phyloP scores from a whole-genome alignment of 2,888 invertebrate species.

The Dione juno region DNA sequence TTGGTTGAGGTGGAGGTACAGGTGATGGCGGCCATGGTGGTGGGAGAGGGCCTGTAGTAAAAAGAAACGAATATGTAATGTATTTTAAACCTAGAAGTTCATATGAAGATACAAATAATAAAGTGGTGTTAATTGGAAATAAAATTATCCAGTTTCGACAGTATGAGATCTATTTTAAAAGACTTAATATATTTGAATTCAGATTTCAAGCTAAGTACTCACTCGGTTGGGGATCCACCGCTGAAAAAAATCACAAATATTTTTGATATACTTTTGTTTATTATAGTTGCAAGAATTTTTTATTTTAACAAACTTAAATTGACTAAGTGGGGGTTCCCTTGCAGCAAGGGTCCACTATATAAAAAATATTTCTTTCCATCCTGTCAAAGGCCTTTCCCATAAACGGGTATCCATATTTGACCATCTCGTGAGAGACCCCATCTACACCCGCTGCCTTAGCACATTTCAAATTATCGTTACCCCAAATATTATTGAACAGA shows the following conservation, averaged over 20 bases:
- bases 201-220: background rate
- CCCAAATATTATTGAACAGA: too few species aligned
- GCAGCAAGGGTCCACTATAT: too few species aligned
- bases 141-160: background rate
- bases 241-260: slow-evolving; percentile 11
- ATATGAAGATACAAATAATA: background rate
- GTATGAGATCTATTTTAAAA: background rate
- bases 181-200: background rate
- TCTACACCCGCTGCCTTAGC: too few species aligned
- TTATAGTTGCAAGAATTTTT: background rate
- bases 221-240: slow-evolving; percentile 4
- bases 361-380: too few species aligned
- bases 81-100: background rate
- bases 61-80: background rate
- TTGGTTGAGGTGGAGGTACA: slow-evolving; percentile 29
- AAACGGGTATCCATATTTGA: too few species aligned
- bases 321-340: background rate
- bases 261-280: background rate
- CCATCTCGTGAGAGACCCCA: too few species aligned
- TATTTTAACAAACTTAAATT: background rate
- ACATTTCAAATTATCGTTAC: too few species aligned
- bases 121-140: background rate
- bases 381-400: too few species aligned
- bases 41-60: slow-evolving; percentile 8
- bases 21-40: slow-evolving; percentile 20